A percentile compares a stretch with the other conserved stretches of the same genome.
Conservation (phyloP, 2,888 invertebrate species). For the Steromphala cineraria region DNA sequence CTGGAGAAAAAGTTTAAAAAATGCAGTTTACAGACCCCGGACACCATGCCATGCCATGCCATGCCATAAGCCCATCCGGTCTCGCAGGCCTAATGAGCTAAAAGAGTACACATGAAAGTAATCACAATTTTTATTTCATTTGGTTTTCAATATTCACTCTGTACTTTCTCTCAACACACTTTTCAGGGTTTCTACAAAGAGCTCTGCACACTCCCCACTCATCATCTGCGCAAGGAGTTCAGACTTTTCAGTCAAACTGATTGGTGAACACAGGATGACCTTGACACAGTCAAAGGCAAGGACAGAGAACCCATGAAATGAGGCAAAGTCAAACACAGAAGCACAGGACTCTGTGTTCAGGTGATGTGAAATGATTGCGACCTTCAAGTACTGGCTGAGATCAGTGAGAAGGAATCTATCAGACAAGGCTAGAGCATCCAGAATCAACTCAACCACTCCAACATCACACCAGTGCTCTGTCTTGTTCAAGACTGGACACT, state of each 20-base stretch:
- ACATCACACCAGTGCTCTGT: background rate
- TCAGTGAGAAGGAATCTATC: constrained; percentile 55
- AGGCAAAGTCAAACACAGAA: constrained; percentile 45
- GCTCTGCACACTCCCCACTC: background rate
- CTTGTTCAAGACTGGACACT: constrained; percentile 44
- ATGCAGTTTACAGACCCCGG: too few species aligned
- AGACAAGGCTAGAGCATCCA: constrained; percentile 49
- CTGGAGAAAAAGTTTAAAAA: too few species aligned
- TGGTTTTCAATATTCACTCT: background rate
- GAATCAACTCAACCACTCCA: constrained; percentile 28
- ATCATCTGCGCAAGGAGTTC: background rate
- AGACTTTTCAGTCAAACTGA: background rate
- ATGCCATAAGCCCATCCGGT: too few species aligned
- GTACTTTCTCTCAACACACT: background rate
- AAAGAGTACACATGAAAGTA: too few species aligned
- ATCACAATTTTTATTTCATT: constrained; percentile 4
- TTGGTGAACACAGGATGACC: constrained; percentile 25
- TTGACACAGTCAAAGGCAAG: constrained; percentile 43
- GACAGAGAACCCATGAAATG: constrained; percentile 37
- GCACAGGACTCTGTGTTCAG: constrained; percentile 35
- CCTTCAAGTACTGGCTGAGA: constrained; percentile 43
- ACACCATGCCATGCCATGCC: too few species aligned
- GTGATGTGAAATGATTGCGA: constrained; percentile 37
- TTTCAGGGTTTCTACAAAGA: background rate
- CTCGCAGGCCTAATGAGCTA: too few species aligned